These are phyloP conservation scores for Tetranychus truncatus DNA, from an alignment of 2,888 invertebrate genomes.

Conservation along the genomic window DNA sequence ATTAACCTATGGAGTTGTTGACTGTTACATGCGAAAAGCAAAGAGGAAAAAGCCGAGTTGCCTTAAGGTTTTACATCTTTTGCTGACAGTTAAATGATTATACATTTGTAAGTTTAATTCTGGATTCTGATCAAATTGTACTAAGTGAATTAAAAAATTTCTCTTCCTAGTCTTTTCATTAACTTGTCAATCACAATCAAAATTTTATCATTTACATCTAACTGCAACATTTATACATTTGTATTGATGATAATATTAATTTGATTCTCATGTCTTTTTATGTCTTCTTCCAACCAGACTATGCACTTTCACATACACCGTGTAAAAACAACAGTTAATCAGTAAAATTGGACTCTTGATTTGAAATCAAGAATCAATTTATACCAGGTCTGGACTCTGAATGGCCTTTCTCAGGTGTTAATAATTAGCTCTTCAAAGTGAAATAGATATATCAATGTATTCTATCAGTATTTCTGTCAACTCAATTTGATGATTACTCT, in stretches of 20 bases:
- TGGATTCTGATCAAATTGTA: background rate
- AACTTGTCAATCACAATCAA: background rate
- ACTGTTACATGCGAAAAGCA: background rate
- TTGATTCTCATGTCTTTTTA: background rate
- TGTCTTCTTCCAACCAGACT: background rate
- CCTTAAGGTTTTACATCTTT: background rate
- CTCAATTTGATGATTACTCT: too few species aligned
- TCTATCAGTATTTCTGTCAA: too few species aligned
- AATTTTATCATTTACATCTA: background rate
- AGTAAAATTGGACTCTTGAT: too few species aligned
- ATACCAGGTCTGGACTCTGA: too few species aligned
- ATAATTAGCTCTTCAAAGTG: too few species aligned
- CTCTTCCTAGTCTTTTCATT: background rate
- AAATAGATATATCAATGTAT: too few species aligned
- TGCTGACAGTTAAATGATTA: background rate
- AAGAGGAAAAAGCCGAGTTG: background rate
- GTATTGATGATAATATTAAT: background rate
- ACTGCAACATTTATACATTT: background rate
- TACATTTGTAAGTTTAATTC: background rate
- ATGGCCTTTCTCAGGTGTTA: too few species aligned
- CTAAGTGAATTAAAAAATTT: background rate
- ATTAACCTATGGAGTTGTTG: background rate
- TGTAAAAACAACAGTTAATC: too few species aligned
- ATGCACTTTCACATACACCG: too few species aligned
- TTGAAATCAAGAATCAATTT: too few species aligned